Conservation (phyloP, 2,113 vertebrate species). For the Tyrannus savana region DNA sequence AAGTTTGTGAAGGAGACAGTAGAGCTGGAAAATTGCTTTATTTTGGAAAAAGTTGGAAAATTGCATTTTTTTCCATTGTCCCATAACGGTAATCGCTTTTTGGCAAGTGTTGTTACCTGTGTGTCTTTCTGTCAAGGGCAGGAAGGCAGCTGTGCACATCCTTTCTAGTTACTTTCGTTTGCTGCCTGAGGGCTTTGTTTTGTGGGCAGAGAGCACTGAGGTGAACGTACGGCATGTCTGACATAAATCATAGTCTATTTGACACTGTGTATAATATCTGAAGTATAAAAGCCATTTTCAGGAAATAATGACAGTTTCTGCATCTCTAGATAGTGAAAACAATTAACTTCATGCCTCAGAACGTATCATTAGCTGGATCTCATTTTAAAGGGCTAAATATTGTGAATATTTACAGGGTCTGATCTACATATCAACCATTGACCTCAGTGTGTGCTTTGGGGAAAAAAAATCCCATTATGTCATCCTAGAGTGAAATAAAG, state of each 20-base stretch:
- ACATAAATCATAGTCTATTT: neutral
- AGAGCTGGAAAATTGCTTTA: neutral
- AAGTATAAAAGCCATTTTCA: neutral
- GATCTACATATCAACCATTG: neutral
- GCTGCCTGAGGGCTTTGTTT: neutral
- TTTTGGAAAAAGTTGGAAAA: too few species aligned
- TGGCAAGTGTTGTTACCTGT: neutral
- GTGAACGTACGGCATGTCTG: rapidly evolving
- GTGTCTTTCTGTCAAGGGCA: neutral
- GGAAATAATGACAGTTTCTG: neutral
- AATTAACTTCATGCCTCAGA: neutral
- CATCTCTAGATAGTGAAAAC: neutral
- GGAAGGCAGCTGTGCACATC: neutral
- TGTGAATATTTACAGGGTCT: neutral
- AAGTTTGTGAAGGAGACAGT: neutral
- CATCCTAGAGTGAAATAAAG: neutral
- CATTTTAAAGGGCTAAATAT: neutral
- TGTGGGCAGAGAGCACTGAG: neutral
- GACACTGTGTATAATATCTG: neutral
- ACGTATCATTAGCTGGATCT: neutral
- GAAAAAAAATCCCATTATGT: neutral
- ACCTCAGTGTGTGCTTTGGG: neutral
- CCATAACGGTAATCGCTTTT: neutral
- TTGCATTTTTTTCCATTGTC: neutral
- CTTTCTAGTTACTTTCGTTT: neutral